A percentile compares a stretch with the other conserved stretches of the same genome.
Evolutionary conservation across 1,140 invertebrate genomes (phyloP).

Genomic region (Danaus melanippus): DNA sequence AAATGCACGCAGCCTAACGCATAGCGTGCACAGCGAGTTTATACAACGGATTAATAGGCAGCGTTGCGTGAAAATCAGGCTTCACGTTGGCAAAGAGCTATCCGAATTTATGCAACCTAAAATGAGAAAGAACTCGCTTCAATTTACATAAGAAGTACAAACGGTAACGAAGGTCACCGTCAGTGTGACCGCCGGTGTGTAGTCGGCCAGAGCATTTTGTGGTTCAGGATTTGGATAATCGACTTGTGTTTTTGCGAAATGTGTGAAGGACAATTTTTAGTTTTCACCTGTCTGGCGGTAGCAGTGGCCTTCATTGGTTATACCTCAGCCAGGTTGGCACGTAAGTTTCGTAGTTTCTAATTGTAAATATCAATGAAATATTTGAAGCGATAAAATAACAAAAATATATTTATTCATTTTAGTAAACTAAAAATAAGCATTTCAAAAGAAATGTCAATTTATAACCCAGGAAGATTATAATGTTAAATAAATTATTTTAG

Average conservation of each 20-base stretch:
- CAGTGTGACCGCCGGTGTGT: slow-evolving; percentile 33
- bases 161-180: slow-evolving; percentile 33
- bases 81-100: slow-evolving; percentile 55
- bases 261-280: slow-evolving; percentile 45
- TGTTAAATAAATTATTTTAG: too few species aligned
- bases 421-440: too few species aligned
- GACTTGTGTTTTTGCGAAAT: slow-evolving; percentile 29
- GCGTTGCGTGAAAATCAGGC: slow-evolving; percentile 57
- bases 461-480: too few species aligned
- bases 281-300: slow-evolving; percentile 33
- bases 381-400: too few species aligned
- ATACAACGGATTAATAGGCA: slow-evolving; percentile 53
- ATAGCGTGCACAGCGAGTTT: slow-evolving; percentile 37
- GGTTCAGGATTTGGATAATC: slow-evolving; percentile 6
- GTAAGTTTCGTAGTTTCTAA: slow-evolving; percentile 41
- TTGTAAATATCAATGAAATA: slow-evolving; percentile 1
- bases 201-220: slow-evolving; percentile 14
- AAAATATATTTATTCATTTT: too few species aligned
- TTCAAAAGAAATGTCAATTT: too few species aligned
- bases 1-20: slow-evolving; percentile 36
- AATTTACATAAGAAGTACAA: slow-evolving; percentile 50
- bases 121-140: slow-evolving; percentile 61
- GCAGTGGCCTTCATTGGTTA: slow-evolving; percentile 30
- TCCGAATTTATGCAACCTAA: slow-evolving; percentile 59
- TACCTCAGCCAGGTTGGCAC: slow-evolving; percentile 43